phyloP scores from a whole-genome alignment of 2,888 invertebrate genomes.

The Bombyx huttoni region DNA sequence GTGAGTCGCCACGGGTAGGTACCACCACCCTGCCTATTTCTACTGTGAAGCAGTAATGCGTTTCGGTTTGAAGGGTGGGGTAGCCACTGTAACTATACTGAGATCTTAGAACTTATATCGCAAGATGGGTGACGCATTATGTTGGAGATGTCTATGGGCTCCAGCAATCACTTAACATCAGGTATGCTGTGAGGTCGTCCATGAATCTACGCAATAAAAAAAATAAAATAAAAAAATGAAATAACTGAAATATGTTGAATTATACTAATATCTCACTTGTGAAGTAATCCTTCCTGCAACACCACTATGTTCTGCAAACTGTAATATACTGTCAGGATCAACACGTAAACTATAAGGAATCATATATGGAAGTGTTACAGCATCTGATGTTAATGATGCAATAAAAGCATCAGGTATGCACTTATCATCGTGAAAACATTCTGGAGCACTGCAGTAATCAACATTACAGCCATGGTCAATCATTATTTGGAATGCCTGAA shows the following conservation, averaged over 20 bases:
- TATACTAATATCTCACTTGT: constrained; percentile 25
- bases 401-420: constrained; percentile 53
- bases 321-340: constrained; percentile 43
- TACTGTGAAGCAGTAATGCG: no score
- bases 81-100: no score
- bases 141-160: no score
- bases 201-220: no score
- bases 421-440: constrained; percentile 11
- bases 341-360: constrained; percentile 47
- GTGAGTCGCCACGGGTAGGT: no score
- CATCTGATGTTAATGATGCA: constrained; percentile 40
- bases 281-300: constrained; percentile 31
- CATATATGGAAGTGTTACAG: constrained; percentile 35
- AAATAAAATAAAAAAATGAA: no score
- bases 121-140: no score
- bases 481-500: constrained; percentile 53
- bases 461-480: constrained; percentile 51
- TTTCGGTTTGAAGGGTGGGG: no score
- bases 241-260: not conserved
- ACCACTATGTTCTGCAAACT: constrained; percentile 27
- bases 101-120: no score
- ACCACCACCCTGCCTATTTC: no score
- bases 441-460: constrained; percentile 40
- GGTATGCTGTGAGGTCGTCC: no score
- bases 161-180: no score